Evolutionary conservation across 2,797 vertebrate genomes (phyloP).

Genomic region (Macropodus opercularis): DNA sequence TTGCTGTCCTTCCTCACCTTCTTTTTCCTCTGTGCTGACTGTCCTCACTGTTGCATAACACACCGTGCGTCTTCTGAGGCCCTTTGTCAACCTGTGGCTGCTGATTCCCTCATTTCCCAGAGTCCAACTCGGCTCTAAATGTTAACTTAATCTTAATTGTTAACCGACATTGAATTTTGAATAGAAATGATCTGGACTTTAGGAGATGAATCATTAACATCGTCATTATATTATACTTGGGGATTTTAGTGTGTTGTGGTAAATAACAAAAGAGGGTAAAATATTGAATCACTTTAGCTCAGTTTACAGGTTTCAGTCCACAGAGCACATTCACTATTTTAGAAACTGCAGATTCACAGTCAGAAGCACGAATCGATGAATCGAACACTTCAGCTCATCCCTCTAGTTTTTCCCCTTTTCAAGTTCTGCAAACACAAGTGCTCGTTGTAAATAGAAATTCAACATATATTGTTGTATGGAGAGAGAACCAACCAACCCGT

Average conservation of each 20-base stretch:
- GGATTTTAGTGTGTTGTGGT: too few relatives aligned
- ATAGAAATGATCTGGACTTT: too few relatives aligned
- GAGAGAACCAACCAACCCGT: conserved; percentile 31
- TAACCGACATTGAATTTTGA: conserved; percentile 12
- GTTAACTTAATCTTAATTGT: conserved; percentile 40
- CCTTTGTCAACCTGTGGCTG: conserved; percentile 34
- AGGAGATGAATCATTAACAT: too few relatives aligned
- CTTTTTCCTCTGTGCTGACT: conserved; percentile 33
- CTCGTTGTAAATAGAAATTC: conserved; percentile 1
- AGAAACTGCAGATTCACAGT: conserved; percentile 21
- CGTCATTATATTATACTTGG: too few relatives aligned
- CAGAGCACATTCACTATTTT: conserved; percentile 21
- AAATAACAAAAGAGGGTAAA: too few relatives aligned
- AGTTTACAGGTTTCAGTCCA: background rate
- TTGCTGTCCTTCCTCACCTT: conserved; percentile 14
- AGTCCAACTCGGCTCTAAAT: conserved; percentile 16
- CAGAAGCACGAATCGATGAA: too few relatives aligned
- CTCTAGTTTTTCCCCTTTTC: background rate
- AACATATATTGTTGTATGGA: background rate
- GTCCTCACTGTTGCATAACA: conserved; percentile 51
- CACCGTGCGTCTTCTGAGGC: conserved; percentile 20
- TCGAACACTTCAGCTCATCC: too few relatives aligned
- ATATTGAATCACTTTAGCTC: too few relatives aligned
- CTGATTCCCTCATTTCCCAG: conserved; percentile 49
- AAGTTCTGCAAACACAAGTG: background rate